Conservation (phyloP, 2,113 vertebrate genomes). For the Myodes glareolus region DNA sequence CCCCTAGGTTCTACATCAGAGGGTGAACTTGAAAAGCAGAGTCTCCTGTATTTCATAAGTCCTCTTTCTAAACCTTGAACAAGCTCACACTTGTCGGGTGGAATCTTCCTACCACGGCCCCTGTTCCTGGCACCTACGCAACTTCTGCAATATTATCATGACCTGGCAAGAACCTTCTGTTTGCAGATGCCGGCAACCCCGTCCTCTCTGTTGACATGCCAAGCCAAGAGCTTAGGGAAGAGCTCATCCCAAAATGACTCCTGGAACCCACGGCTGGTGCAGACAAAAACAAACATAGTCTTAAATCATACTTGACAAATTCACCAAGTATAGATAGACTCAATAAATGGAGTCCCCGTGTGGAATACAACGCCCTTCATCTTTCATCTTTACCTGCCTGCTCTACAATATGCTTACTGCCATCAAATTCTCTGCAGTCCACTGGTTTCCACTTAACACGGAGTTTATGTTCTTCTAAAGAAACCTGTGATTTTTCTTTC, state of each 20-base stretch:
- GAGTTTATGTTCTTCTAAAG: neutral
- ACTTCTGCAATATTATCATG: neutral
- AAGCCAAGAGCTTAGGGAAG: neutral
- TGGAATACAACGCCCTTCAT: fast-evolving
- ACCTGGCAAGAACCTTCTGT: neutral
- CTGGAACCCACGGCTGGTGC: fast-evolving
- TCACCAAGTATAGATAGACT: fast-evolving
- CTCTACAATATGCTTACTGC: neutral
- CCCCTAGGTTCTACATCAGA: too few relatives aligned
- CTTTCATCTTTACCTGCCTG: too few relatives aligned
- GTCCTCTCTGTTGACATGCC: neutral
- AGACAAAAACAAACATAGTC: too few relatives aligned
- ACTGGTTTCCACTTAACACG: fast-evolving
- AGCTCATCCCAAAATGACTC: neutral
- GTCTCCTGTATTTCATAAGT: fast-evolving
- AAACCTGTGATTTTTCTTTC: neutral
- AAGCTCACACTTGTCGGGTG: neutral
- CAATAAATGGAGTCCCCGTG: fast-evolving
- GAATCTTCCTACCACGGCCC: neutral
- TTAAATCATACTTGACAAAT: neutral
- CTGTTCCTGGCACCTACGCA: neutral
- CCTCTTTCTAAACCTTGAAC: neutral
- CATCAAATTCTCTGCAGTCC: fast-evolving
- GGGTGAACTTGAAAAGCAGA: neutral
- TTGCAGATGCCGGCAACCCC: neutral